Base-by-base conservation (phyloP, 2,888 invertebrate species). In the Branchellion lobata region DNA sequence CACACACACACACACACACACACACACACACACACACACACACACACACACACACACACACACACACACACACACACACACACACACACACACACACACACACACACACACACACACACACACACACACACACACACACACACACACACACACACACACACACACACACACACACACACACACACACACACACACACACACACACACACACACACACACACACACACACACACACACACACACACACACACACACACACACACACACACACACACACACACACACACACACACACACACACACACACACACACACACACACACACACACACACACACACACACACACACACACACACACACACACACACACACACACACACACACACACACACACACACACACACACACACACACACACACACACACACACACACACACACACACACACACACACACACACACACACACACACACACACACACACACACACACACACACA, bases 131-230 rank as follows among this genome's bases (percentile, higher is more conserved):
- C 61, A 57, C 61, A 57, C 61, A 57, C 61, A 57, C 61, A 57
- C 61, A 57, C 61, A 57, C 61, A 47, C 47, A 74, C 31, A 40
- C 33, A 74, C 40, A 57, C 61, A 57, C 61, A 57, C 61, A 57
- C 61, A 57, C 61, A 57, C 61, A 57, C 61, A 57, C 61, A 57
- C 61, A 57, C 61, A 57, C 61, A 57, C 61, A 57, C 61, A 57
- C 47, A 40, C 73, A 73, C 47, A 40, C 73, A 36, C 47, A 73
- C 73, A 73, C 47, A 73, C 69, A 69, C 53, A 78, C 78, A 78
- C 71, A 69, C 78, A 78, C 71, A 78, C 78, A 69, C 71, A 78
- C 78, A 78, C 53, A 69, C 78, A 78, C 71, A 71, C 78, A 69
- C 71, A 71, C 21, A 18, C 61, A 57, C 61, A 57, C 14, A n/a